Conservation (phyloP, 1,140 invertebrate genomes). For the Mactra quadrangularis region DNA sequence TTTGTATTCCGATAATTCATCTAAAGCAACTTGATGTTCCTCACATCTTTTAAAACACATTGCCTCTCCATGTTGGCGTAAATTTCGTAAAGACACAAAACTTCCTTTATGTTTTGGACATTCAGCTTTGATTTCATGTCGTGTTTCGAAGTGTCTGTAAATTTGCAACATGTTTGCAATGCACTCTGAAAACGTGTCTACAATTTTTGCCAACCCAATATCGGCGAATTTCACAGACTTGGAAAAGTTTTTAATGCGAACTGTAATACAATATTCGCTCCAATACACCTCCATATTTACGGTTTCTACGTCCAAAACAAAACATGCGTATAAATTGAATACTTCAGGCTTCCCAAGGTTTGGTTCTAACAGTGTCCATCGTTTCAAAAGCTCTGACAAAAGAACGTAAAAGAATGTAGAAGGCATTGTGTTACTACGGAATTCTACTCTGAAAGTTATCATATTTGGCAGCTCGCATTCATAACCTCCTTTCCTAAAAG, state of each 20-base stretch:
- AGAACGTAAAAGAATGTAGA: constrained; percentile 3
- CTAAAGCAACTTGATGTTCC: background rate
- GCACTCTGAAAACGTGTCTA: background rate
- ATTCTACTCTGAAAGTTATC: constrained; percentile 2
- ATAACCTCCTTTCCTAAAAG: background rate
- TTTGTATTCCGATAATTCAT: background rate
- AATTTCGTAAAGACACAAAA: background rate
- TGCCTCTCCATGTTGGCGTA: background rate
- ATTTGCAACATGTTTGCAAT: background rate
- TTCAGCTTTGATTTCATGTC: background rate
- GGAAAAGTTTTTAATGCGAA: constrained; percentile 6
- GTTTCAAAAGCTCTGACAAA: background rate
- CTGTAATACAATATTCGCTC: background rate
- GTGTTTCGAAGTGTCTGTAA: constrained; percentile 2
- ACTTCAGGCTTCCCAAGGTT: background rate
- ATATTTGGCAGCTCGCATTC: too few relatives aligned
- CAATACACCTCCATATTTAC: constrained; percentile 12
- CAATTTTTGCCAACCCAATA: background rate
- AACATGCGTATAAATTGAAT: constrained; percentile 10
- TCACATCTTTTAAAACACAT: background rate
- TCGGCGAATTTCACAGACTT: background rate
- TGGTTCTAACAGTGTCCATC: constrained; percentile 8
- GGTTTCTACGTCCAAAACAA: background rate
- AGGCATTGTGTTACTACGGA: constrained; percentile 1
- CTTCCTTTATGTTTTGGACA: background rate